Evolutionary conservation across 2,888 invertebrate genomes (phyloP), one percentile per base, ranked within the genome.

Genomic region (Kuschelorhynchus macadamiae): DNA sequence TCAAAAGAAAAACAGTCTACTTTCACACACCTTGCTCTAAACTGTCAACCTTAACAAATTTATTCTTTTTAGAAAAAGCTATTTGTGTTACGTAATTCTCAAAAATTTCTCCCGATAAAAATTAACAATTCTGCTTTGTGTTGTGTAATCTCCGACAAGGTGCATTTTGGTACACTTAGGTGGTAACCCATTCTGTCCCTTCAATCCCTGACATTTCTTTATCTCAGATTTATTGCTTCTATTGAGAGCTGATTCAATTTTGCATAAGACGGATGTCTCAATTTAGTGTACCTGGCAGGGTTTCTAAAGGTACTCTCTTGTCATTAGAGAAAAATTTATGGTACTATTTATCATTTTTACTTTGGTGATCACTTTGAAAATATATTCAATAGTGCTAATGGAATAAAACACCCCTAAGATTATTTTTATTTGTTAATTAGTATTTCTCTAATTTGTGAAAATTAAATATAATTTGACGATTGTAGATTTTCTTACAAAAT

Each of bases 241-340:
- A 52, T 56, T 67, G 21, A 62, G 18, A 25, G 4, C 16, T 52
- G 64, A 69, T 50, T 36, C 42, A 55, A 25, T 69, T 69, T 64
- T 69, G 69, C 69, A 69, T 64, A 67, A 64, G 69, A 63, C 57
- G 57, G 50, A 63, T 59, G 59, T 64, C 64, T 64, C 42, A 64
- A 64, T 69, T 69, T 55, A 11, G 25, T 36, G 57, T 60, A 60
- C 66, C 60, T 59, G 53, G 30, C 41, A 39, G 60, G 65, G 59
- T 32, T 52, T 52, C 52, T 14, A 32, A 36, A 62, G 55, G 55
- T 62, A 62, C 46, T 18, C n/a, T 16, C 16, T 42, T 17, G 36
- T 25, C 25, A 7, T 25, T 25, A 25, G 7, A 25, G 25, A 7
- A 25, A n/a, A 25, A 25, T 25, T 5, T 25, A 25, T n/a, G n/a